phyloP scores from a whole-genome alignment of 2,113 vertebrate species.

The Synchiropus splendidus region DNA sequence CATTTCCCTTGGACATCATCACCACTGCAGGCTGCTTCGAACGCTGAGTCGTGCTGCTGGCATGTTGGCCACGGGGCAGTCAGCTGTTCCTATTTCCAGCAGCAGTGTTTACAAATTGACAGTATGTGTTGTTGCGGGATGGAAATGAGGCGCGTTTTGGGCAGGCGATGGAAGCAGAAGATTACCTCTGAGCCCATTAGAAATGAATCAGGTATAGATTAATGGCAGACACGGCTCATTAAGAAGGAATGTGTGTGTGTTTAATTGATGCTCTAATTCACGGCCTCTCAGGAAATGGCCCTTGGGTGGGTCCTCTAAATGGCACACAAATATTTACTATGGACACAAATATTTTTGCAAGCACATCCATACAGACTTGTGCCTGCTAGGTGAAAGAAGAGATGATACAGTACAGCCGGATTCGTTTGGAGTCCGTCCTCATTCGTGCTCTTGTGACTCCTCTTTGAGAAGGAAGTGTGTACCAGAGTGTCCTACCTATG shows the following conservation, averaged over 20 bases:
- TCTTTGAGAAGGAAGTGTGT: too few species aligned
- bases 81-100: conserved; percentile 48
- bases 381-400: too few species aligned
- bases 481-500: too few species aligned
- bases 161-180: conserved; percentile 41
- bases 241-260: conserved; percentile 44
- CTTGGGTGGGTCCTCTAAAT: conserved; percentile 60
- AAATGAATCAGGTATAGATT: conserved; percentile 53
- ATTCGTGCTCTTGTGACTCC: too few species aligned
- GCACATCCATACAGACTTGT: conserved; percentile 22
- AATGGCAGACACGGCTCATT: conserved; percentile 56
- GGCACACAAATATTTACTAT: conserved; percentile 64
- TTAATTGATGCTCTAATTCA: conserved; percentile 56
- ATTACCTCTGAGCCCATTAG: conserved; percentile 51
- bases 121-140: conserved; percentile 40
- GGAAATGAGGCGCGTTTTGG: conserved; percentile 53
- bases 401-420: conserved; percentile 9
- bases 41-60: conserved; percentile 38
- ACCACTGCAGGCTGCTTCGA: conserved; percentile 40
- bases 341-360: conserved; percentile 45
- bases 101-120: conserved; percentile 52
- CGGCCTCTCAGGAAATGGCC: conserved; percentile 60
- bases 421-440: too few species aligned
- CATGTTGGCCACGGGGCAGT: conserved; percentile 36
- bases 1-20: conserved; percentile 50